Base-by-base conservation (phyloP, 2,888 invertebrate genomes). In the Drepana falcataria region DNA sequence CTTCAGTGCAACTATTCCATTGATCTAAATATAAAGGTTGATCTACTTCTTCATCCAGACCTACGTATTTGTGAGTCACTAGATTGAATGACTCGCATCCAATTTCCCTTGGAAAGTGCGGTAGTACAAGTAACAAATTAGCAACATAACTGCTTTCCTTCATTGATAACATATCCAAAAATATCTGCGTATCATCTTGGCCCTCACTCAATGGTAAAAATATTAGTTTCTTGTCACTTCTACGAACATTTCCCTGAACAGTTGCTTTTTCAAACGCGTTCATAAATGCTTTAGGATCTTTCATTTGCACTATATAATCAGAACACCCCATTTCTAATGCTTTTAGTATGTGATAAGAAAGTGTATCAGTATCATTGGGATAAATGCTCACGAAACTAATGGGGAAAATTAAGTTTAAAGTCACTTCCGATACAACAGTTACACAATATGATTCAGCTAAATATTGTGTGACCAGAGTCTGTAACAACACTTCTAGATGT, bases 271-370 rank as follows among this genome's bases (percentile, higher is more conserved):
- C 91, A 53, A 91, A 82, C 0, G 82, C 76, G 3, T 55, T 54
- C 69, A 92, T 80, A 58, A 92, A 90, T 5, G 59, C 58, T 51
- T 66, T 52, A 1, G 92, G 85, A 51, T 90, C 65, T 53, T 64
- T 59, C 73, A 86, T 73, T 59, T 72, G 72, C 6, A 92, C 77
- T 3, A 91, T 72, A 55, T 88, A 91, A 72, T 89, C 91, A 7
- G 89, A 88, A 69, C 92, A 92, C 7, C 91, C 91, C 48, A 76
- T 80, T 73, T 91, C 91, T 1, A 87, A 85, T 1, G 81, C 77
- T 35, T 73, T 59, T 1, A 85, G 55, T 59, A 89, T 64, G 51
- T 77, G 71, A 6, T 72, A 53, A 5, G 68, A 60, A 0, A 87
- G 60, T 55, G 66, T 63, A 37, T 71, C 64, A 47, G 63, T 69